Percentiles rank a stretch among this genome's conserved stretches.
Conservation (phyloP, 1,140 invertebrate genomes). For the Zaprionus taronus region DNA sequence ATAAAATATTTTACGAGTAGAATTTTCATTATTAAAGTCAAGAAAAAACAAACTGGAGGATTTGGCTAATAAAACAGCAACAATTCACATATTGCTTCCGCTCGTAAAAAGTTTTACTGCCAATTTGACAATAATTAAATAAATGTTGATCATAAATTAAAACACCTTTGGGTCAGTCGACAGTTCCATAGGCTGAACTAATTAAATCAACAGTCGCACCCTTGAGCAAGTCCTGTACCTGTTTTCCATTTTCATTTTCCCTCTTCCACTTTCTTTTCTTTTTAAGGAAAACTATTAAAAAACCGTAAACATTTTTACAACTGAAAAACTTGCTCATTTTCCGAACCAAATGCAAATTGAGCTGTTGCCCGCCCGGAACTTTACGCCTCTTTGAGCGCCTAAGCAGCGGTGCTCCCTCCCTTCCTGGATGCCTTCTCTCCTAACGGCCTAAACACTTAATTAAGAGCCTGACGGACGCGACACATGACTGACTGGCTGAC, state of each 20-base stretch:
- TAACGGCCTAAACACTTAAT: constrained; percentile 71
- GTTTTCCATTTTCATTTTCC: background rate
- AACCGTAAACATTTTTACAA: constrained; percentile 59
- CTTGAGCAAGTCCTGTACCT: constrained; percentile 16
- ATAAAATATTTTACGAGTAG: background rate
- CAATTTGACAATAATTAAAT: constrained; percentile 51
- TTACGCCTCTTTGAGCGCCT: constrained; percentile 73
- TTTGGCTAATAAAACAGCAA: constrained; percentile 27
- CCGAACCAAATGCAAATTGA: constrained; percentile 72
- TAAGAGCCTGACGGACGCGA: constrained; percentile 43
- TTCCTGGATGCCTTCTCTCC: constrained; percentile 11
- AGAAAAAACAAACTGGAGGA: background rate
- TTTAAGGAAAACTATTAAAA: constrained; percentile 66
- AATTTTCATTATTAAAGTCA: background rate
- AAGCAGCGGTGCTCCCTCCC: constrained; percentile 19
- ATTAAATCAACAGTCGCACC: constrained; percentile 58
- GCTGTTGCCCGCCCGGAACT: constrained; percentile 56
- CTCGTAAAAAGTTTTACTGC: constrained; percentile 62
- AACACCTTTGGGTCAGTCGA: constrained; percentile 52
- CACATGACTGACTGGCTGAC: constrained; percentile 67
- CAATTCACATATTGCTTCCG: constrained; percentile 43
- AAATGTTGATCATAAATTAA: constrained; percentile 54
- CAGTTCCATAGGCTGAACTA: constrained; percentile 43
- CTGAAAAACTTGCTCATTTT: constrained; percentile 35
- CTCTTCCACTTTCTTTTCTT: background rate